phyloP scores from a whole-genome alignment of 2,113 vertebrate genomes.

The Saccopteryx bilineata region DNA sequence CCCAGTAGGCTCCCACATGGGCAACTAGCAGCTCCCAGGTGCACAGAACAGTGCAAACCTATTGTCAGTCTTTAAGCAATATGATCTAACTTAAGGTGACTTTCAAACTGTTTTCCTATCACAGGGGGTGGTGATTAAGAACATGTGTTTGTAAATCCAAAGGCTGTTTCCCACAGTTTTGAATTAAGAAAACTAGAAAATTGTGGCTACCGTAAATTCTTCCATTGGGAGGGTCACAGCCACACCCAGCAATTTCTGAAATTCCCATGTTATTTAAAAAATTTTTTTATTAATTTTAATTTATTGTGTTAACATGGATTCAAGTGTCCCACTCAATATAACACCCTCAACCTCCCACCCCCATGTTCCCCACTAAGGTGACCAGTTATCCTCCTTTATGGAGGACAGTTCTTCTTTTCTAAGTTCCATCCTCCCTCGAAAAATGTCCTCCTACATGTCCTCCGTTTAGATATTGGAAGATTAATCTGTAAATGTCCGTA shows the following conservation, averaged over 20 bases:
- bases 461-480: no score
- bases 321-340: no score
- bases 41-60: neutral
- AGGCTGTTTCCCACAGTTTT: neutral
- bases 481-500: no score
- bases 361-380: no score
- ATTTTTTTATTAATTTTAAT: no score
- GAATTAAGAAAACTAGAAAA: conserved; percentile 45
- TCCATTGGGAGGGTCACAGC: conserved; percentile 18
- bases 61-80: neutral
- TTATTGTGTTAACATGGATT: no score
- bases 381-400: no score
- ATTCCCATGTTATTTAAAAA: neutral
- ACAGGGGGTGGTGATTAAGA: conserved; percentile 25
- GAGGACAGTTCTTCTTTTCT: no score
- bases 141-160: conserved; percentile 51
- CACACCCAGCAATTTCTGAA: conserved; percentile 22
- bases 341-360: no score
- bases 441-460: no score
- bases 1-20: neutral
- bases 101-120: conserved; percentile 31
- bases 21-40: neutral
- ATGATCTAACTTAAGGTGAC: neutral
- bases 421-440: no score
- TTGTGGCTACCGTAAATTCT: neutral